phyloP scores from a whole-genome alignment of 2,113 vertebrate genomes.

The Syngnathoides biaculeatus region DNA sequence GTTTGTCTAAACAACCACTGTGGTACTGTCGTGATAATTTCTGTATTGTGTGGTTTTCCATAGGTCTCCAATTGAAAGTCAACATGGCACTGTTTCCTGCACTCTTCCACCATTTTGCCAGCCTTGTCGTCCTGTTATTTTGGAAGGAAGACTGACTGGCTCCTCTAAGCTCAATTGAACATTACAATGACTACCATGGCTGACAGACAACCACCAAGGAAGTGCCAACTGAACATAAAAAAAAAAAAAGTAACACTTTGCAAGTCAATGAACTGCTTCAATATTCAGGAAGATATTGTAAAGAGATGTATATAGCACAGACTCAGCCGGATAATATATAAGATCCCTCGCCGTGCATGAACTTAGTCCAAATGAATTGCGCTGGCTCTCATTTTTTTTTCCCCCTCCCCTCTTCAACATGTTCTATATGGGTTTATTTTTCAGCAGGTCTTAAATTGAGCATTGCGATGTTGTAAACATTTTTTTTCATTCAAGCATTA shows the following conservation, averaged over 20 bases:
- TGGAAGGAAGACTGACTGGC: conserved; percentile 87
- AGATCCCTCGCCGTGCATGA: conserved; percentile 83
- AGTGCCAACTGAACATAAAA: conserved; percentile 87
- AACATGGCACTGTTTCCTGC: conserved; percentile 96
- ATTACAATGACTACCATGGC: conserved; percentile 83
- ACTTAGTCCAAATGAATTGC: conserved; percentile 92
- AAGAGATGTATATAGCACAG: conserved; percentile 99
- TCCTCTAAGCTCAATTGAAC: conserved; percentile 88
- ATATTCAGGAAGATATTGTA: conserved; percentile 99
- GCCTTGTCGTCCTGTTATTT: conserved; percentile 87
- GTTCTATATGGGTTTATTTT: conserved; percentile 73
- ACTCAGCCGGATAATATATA: conserved; percentile 99
- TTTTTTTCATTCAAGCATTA: conserved; percentile 30
- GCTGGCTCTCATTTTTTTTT: conserved; percentile 79
- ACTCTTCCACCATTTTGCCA: conserved; percentile 91
- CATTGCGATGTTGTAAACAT: conserved; percentile 25
- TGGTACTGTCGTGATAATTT: not conserved
- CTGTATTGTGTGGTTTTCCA: conserved; percentile 14
- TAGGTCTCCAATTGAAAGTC: conserved; percentile 96
- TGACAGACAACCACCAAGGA: conserved; percentile 86
- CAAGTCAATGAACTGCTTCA: conserved; percentile 98
- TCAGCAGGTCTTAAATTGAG: conserved; percentile 57
- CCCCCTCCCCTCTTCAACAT: conserved; percentile 63
- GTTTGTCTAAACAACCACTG: not conserved
- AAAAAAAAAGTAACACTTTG: conserved; percentile 79